A percentile compares a stretch with the other conserved stretches of the same genome.
Conservation (phyloP, 2,797 vertebrate species). For the Sebastes jordani region DNA sequence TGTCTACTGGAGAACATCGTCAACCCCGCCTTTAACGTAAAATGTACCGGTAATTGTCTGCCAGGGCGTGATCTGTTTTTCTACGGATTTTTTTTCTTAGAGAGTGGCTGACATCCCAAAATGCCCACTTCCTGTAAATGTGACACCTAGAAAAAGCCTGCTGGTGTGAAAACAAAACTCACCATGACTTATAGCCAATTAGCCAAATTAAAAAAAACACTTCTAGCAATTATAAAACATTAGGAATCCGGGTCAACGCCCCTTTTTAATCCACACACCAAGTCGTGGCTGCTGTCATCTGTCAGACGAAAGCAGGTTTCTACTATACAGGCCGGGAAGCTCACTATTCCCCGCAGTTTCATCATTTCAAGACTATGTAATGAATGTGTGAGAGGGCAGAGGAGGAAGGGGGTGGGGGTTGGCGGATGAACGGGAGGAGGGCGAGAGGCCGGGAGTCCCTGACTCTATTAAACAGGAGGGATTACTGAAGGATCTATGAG, state of each 20-base stretch:
- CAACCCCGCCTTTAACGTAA: too few species aligned
- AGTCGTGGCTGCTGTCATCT: background rate
- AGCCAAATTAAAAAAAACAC: background rate
- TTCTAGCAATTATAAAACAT: background rate
- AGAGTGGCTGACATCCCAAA: background rate
- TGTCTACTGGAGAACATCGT: too few species aligned
- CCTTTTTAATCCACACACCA: background rate
- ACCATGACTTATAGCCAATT: background rate
- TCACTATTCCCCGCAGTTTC: background rate
- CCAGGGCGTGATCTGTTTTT: fast-evolving
- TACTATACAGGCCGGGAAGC: background rate
- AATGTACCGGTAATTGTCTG: too few species aligned
- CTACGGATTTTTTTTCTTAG: too few species aligned
- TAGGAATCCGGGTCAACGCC: too few species aligned
- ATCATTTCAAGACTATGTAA: conserved; percentile 8
- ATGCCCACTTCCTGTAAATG: background rate
- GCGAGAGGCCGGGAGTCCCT: background rate
- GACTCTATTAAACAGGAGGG: conserved; percentile 50
- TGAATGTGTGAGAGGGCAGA: background rate
- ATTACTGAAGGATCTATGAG: conserved; percentile 35
- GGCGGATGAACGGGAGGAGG: background rate
- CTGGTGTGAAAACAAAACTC: background rate
- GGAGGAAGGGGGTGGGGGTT: background rate
- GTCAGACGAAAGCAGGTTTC: background rate
- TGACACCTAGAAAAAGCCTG: background rate